These are phyloP conservation scores for Orchesellides sinensis DNA, from an alignment of 2,888 invertebrate genomes.

Conservation along the genomic window DNA sequence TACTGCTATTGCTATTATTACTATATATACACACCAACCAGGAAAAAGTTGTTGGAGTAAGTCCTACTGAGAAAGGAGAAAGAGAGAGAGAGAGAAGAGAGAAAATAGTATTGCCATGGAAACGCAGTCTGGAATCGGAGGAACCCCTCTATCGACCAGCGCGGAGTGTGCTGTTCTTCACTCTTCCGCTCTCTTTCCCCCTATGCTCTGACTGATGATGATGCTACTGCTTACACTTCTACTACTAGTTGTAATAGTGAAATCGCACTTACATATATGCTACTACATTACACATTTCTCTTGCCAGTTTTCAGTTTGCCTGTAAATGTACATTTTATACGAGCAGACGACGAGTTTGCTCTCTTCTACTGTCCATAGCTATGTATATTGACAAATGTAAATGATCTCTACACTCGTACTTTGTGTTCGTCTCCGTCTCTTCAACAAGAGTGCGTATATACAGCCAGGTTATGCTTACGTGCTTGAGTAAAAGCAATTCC, in stretches of 20 bases:
- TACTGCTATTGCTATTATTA: too few relatives aligned
- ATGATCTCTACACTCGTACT: too few relatives aligned
- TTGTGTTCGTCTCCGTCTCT: too few relatives aligned
- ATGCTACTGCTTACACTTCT: not conserved
- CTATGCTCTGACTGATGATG: not conserved
- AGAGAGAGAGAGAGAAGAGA: conserved; percentile 28
- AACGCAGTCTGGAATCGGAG: conserved; percentile 56
- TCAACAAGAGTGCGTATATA: too few relatives aligned
- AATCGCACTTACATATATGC: too few relatives aligned
- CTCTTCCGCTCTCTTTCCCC: conserved; percentile 9
- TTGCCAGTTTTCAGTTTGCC: too few relatives aligned
- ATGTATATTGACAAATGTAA: too few relatives aligned
- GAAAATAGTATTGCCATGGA: conserved; percentile 36
- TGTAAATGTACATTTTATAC: too few relatives aligned
- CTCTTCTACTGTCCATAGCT: too few relatives aligned
- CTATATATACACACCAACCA: not conserved
- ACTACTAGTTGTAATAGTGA: not conserved
- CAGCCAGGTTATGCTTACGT: not conserved
- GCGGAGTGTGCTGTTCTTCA: conserved; percentile 40
- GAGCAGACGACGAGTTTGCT: too few relatives aligned
- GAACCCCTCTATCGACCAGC: conserved; percentile 69
- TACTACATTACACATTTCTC: too few relatives aligned
- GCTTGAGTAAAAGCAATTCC: not conserved
- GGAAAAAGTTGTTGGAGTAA: too few relatives aligned
- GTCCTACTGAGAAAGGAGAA: conserved; percentile 1